Conservation (phyloP, 2,888 invertebrate genomes). For the Rotaria sp. region DNA sequence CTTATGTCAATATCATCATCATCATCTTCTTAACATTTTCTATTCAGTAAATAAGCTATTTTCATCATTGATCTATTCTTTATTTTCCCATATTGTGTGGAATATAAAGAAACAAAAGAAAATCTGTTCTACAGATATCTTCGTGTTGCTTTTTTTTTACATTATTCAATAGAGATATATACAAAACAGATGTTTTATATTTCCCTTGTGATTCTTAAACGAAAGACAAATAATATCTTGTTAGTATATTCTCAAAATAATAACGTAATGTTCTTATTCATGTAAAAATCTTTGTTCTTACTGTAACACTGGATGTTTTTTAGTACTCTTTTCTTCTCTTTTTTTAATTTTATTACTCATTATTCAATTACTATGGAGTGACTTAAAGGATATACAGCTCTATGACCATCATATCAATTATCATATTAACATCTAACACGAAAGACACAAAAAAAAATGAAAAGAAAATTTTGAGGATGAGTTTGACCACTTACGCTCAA, state of each 20-base stretch:
- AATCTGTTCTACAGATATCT: neutral
- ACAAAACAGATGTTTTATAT: neutral
- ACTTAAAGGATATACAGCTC: neutral
- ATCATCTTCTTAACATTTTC: neutral
- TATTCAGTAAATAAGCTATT: neutral
- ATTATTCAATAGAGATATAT: neutral
- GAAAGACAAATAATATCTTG: neutral
- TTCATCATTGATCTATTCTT: neutral
- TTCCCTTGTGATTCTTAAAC: neutral
- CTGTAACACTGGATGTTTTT: neutral
- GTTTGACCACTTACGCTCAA: neutral
- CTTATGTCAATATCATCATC: neutral
- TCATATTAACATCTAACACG: neutral
- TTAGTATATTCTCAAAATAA: neutral
- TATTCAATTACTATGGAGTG: neutral
- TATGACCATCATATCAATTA: neutral
- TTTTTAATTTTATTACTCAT: neutral
- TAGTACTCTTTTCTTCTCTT: neutral
- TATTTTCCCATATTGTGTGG: neutral
- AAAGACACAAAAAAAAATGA: neutral
- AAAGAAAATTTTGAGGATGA: neutral
- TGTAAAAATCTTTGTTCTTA: neutral
- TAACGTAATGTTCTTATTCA: neutral
- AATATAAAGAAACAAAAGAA: too few relatives aligned
- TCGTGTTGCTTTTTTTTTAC: neutral